Evolutionary conservation across 2,113 vertebrate species (phyloP), one percentile per base, ranked within the genome.

Genomic region (Diadophis punctatus): DNA sequence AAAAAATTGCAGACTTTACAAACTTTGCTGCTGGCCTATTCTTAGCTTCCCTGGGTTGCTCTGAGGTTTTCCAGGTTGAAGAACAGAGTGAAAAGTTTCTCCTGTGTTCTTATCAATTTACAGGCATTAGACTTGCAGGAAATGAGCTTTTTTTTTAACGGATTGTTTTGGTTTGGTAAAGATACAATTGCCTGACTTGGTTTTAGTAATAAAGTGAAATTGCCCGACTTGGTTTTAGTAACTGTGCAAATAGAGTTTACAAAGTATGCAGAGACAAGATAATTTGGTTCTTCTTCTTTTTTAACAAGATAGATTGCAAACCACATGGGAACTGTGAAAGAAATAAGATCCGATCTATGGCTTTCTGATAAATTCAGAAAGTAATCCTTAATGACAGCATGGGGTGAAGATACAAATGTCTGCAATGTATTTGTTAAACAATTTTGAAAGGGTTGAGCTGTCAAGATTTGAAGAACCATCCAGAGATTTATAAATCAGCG

Each of bases 101-200:
- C 93, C 87, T 0, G 0, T 86, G 68, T 93, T 93, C 96, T 97
- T 97, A 98, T 96, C 93, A 0, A 39, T 74, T 92, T 12, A 87
- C 94, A 96, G 92, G 88, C 96, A 93, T 93, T 88, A 87, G 96
- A 92, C 93, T 86, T 60, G 95, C 96, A 97, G 97, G 96, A 98
- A 97, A 96, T 94, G 89, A 11, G 95, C 94, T 95, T 95, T 95
- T 27, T 58, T 58, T 58, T 58, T 25, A 27, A 91, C 93, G 27
- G 27, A 68, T 74, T 55, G 4, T 49, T 88, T 88, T 89, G 14
- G 25, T 1, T 4, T 46, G 53, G 30, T 20, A 91, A 89, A 91
- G 90, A 93, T 74, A 92, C 94, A 93, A 60, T 88, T 90, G 91
- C 89, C 90, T 4, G 53, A 86, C 52, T 94, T 20, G 14, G 68